phyloP scores from a whole-genome alignment of 2,113 vertebrate genomes.

The Pygoscelis adeliae region DNA sequence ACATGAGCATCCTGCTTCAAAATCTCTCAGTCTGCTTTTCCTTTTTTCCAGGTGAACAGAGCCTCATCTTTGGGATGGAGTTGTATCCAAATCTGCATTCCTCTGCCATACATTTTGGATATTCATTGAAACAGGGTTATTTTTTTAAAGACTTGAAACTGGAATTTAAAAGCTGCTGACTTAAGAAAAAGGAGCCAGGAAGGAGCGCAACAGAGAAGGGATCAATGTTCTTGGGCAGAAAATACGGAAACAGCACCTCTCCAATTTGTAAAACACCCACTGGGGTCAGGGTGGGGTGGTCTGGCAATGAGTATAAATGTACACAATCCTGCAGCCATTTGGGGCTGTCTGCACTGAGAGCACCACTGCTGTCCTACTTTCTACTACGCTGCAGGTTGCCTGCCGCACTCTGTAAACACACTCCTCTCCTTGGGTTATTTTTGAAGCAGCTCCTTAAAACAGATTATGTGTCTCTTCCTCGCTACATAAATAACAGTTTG shows the following conservation, averaged over 20 bases:
- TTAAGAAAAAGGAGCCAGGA: not conserved
- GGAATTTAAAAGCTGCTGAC: not conserved
- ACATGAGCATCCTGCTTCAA: not conserved
- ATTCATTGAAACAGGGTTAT: not conserved
- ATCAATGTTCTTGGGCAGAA: not conserved
- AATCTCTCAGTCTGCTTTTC: not conserved
- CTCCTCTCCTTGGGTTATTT: slow-evolving; percentile 14
- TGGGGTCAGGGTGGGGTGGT: not conserved
- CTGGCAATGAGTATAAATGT: not conserved
- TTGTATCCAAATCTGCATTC: not conserved
- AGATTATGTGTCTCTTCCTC: not conserved
- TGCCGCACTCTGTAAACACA: not conserved
- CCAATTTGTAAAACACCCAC: not conserved
- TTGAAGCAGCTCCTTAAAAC: slow-evolving; percentile 30
- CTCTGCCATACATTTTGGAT: not conserved
- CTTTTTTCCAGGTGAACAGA: not conserved
- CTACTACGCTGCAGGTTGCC: not conserved
- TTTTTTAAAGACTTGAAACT: not conserved
- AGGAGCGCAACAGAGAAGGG: not conserved
- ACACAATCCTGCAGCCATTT: not conserved
- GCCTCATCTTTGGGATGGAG: not conserved
- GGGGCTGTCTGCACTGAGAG: not conserved
- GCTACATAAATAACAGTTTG: slow-evolving; percentile 4
- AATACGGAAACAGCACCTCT: not conserved
- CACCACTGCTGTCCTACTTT: not conserved